Evolutionary conservation across 1,140 invertebrate genomes (phyloP).

Genomic region (Anastrepha obliqua): DNA sequence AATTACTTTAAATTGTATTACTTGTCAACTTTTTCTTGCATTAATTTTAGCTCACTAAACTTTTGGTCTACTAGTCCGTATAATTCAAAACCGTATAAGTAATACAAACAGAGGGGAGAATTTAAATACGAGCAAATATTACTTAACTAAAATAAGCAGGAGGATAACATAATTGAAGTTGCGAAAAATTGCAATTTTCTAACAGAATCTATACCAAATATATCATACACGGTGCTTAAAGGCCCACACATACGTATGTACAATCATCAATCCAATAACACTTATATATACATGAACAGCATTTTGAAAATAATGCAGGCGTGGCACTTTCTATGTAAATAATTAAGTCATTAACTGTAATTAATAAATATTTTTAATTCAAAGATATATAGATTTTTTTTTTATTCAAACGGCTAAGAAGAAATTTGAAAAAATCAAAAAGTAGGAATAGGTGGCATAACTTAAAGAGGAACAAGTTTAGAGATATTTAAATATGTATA

Average conservation of each 20-base stretch:
- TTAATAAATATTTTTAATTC: neutral
- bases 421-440: neutral
- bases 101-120: neutral
- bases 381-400: too few species aligned
- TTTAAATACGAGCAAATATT: too few species aligned
- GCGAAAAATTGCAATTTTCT: too few species aligned
- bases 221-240: too few species aligned
- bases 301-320: neutral
- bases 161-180: too few species aligned
- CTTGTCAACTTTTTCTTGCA: neutral
- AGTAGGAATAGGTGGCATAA: neutral
- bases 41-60: neutral
- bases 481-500: neutral
- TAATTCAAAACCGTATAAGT: neutral
- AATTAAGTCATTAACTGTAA: slow-evolving; percentile 1
- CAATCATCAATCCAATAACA: neutral
- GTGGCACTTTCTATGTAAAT: slow-evolving; percentile 16
- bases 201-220: too few species aligned
- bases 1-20: too few species aligned
- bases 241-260: neutral
- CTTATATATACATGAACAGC: neutral
- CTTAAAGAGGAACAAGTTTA: neutral
- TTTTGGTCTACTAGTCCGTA: neutral
- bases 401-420: neutral
- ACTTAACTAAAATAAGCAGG: too few species aligned